Percentiles rank a stretch among this genome's conserved stretches.
These are phyloP conservation scores for Centropus bengalensis DNA, from an alignment of 2,113 vertebrate genomes.

Conservation along the genomic window DNA sequence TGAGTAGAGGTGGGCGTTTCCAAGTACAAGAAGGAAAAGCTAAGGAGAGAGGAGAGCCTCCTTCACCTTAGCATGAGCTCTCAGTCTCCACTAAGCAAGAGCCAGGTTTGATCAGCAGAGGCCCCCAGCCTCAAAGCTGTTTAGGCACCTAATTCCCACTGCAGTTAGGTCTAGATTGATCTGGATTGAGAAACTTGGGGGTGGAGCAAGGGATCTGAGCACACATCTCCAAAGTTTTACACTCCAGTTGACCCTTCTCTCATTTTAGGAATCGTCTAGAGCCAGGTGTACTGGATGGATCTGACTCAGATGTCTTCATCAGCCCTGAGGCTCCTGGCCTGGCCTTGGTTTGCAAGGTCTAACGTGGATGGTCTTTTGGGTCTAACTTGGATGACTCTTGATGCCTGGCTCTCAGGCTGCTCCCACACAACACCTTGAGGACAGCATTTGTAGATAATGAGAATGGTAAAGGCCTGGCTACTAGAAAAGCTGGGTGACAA, in stretches of 20 bases:
- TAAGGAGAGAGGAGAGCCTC: not conserved
- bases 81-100: not conserved
- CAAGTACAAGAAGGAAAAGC: not conserved
- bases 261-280: not conserved
- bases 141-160: not conserved
- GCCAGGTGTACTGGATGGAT: not conserved
- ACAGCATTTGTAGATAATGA: not conserved
- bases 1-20: not conserved
- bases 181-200: not conserved
- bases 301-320: not conserved
- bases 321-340: not conserved
- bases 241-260: not conserved
- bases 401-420: not conserved
- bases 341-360: not conserved
- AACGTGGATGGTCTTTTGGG: not conserved
- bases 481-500: not conserved
- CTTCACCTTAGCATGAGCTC: not conserved
- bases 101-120: not conserved
- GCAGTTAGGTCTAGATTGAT: not conserved
- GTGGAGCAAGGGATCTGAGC: not conserved
- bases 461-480: not conserved
- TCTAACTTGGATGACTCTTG: not conserved
- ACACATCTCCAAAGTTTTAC: not conserved
- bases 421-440: accelerated
- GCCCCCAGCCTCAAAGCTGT: not conserved